Evolutionary conservation across 2,113 vertebrate species (phyloP), one percentile per base, ranked within the genome.

Genomic region (Lepus timidus): DNA sequence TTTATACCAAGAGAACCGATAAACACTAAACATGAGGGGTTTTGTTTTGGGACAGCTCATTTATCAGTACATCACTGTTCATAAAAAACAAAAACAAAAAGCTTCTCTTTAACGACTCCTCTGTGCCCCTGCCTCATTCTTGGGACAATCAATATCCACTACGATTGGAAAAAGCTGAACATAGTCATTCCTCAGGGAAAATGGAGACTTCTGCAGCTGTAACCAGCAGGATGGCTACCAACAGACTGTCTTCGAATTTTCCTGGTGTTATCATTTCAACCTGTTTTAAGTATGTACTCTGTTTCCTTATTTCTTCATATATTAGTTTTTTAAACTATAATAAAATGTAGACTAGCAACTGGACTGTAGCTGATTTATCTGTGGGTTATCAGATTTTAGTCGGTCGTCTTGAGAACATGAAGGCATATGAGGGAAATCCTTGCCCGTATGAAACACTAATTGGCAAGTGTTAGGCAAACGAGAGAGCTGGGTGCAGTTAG

Each of bases 281-380:
- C 14, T 51, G 74, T 86, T 82, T 90, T 71, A 70, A 81, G 39
- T 39, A 39, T 80, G 9, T 88, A 29, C 33, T 81, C 23, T 29
- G 14, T 83, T 94, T 75, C 20, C 33, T 84, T 83, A 17, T 85
- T 36, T 84, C 29, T 52, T 64, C 58, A 81, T 67, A 31, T 16
- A 75, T 62, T 95, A 31, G n/a, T 65, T 74, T 94, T 82, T 68
- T 81, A 93, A 91, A 71, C 29, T 52, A 20, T 27, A 97, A 94
- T 96, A 94, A 96, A 97, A 73, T 36, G 16, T 49, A 31, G 70
- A 3, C 83, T 83, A 58, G 49, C 65, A 91, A 81, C 4, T 79
- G 76, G 14, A 25, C 9, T 85, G 61, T 22, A 73, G 49, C 52
- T 95, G 80, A 70, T 73, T 91, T 83, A 81, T 84, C 67, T n/a